Evolutionary conservation across 2,888 invertebrate genomes (phyloP).

Genomic region (Camptogramma bilineatum): DNA sequence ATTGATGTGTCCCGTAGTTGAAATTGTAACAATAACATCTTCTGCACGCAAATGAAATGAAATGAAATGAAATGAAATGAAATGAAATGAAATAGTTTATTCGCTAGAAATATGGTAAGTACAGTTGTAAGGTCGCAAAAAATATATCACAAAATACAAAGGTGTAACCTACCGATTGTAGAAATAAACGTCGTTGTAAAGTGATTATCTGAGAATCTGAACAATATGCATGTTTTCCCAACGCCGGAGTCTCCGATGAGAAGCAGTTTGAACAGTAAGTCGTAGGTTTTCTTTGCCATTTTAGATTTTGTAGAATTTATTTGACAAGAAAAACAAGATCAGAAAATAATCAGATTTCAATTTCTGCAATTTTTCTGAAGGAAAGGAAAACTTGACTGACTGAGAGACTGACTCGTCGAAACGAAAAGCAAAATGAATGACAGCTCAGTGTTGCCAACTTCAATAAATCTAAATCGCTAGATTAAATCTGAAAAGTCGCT

Average conservation of each 20-base stretch:
- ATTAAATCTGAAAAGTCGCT: too few species aligned
- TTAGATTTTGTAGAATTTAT: conserved; percentile 52
- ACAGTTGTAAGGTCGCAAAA: too few species aligned
- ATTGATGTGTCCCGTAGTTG: not conserved
- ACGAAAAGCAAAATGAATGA: not conserved
- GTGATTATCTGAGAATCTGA: conserved; percentile 97
- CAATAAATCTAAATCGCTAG: too few species aligned
- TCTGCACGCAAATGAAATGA: too few species aligned
- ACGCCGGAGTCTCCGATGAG: conserved; percentile 97
- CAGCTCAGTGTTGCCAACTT: too few species aligned
- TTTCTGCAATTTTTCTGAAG: not conserved
- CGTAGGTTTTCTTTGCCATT: conserved; percentile 98
- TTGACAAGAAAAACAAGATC: conserved; percentile 49
- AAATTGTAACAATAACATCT: not conserved
- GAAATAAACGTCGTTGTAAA: conserved; percentile 98
- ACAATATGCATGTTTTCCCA: conserved; percentile 97
- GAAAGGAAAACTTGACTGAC: not conserved
- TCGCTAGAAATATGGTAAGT: too few species aligned
- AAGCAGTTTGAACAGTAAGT: conserved; percentile 95
- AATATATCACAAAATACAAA: conserved; percentile 53
- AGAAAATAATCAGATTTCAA: not conserved
- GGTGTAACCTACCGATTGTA: conserved; percentile 92
- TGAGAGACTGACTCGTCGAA: too few species aligned
- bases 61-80: too few species aligned
- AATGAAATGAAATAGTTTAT: too few species aligned